Evolutionary conservation across 2,888 invertebrate genomes (phyloP).

Genomic region (Lithophane ornitopus): DNA sequence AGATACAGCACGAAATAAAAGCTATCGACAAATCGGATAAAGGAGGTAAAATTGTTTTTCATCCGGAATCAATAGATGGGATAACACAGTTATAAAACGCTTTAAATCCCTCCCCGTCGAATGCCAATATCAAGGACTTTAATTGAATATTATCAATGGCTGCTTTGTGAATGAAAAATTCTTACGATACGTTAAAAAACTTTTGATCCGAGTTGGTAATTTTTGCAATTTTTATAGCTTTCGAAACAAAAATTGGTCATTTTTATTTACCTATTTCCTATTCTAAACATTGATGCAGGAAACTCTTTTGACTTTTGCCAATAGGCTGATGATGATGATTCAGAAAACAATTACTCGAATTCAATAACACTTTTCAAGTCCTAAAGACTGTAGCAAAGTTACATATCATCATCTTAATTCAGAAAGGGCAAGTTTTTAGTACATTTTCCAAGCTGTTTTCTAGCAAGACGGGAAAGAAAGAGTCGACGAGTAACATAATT

Average conservation of each 20-base stretch:
- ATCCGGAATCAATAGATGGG: constrained; percentile 42
- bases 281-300: neutral
- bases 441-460: too few species aligned
- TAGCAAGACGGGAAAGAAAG: neutral
- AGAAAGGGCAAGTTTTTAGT: neutral
- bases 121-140: constrained; percentile 45
- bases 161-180: constrained; percentile 47
- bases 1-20: constrained; percentile 18
- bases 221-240: neutral
- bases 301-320: neutral
- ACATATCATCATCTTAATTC: neutral
- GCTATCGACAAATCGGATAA: constrained; percentile 14
- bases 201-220: constrained; percentile 7
- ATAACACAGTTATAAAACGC: constrained; percentile 49
- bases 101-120: constrained; percentile 26
- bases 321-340: neutral
- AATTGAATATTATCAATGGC: constrained; percentile 58
- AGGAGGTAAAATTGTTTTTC: constrained; percentile 35
- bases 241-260: neutral
- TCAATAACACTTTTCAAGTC: neutral
- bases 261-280: neutral
- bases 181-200: constrained; percentile 13
- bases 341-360: neutral
- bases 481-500: neutral
- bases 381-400: neutral